Evolutionary conservation across 2,113 vertebrate species (phyloP), one percentile per base, ranked within the genome.

Genomic region (Colius striatus): DNA sequence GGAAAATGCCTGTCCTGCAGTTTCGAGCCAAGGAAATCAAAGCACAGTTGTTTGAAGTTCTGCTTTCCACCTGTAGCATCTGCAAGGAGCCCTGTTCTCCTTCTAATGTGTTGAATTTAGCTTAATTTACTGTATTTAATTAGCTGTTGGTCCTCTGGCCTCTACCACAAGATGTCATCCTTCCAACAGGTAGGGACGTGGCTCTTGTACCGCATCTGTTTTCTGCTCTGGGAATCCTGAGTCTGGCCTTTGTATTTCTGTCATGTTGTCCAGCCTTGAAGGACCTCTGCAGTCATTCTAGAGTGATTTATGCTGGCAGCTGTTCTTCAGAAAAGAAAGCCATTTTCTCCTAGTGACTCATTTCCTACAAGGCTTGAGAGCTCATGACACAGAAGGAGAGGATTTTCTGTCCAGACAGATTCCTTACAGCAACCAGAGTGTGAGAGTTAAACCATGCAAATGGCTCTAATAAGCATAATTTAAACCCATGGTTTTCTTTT

Each of bases 401-500:
- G 25, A 16, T 23, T 91, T 91, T 65, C 51, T 74, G 87, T 8
- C 14, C 10, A 8, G 43, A 92, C 45, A 4, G 60, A 41, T 50
- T 25, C 78, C 88, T 67, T 21, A 9, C 75, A 84, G 78, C 54
- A 57, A 20, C 66, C 29, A 11, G 41, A 83, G 75, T 21, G 55
- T 45, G 29, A 66, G 77, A 96, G 47, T 91, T 94, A 95, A 95
- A 51, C 60, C 80, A 32, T 83, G 90, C 92, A 96, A 96, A 96
- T 81, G 23, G 17, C 54, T 95, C 92, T 97, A 97, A 97, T 96
- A 92, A 96, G 91, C 86, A 82, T 97, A 96, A 97, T 96, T 97
- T 97, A 98, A 97, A 92, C 63, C 75, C 90, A 12, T 73, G 80
- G 61, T 92, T 96, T 96, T 91, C 90, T 95, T 95, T 97, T 97